Base-by-base conservation (phyloP, 2,113 vertebrate species). In the Chrysochloris asiatica region DNA sequence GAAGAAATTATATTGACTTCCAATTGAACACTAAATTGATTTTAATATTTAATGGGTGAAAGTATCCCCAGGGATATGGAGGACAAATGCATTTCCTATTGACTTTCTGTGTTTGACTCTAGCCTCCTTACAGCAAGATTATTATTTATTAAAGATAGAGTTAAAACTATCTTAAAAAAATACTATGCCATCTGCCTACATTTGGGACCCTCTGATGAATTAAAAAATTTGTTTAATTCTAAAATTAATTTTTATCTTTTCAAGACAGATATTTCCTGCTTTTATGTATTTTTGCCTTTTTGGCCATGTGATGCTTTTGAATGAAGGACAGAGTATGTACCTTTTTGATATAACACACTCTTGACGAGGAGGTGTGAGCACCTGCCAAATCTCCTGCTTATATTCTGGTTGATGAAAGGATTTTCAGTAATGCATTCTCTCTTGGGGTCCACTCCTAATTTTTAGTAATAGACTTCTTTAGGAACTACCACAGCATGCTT, bases 31-130 rank as follows among this genome's bases (percentile, higher is more conserved):
- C 4, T 8, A 90, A 88, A 89, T 83, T 83, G 30, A 86, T 89
- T 95, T 93, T 86, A 93, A 93, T 93, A 85, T 90, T 95, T 94
- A 93, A 78, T 52, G 86, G 82, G 47, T 38, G 73, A 84, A 52
- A 94, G 52, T n/a, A 76, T 76, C 91, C 52, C 54, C 41, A 4
- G 73, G 43, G 33, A 88, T 12, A 59, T 6, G 45, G 45, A 73
- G 17, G 76, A 36, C 83, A 67, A 90, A 67, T 78, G 47, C 28
- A 76, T 86, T 67, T 92, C 63, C 22, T 54, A 69, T 79, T 26
- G 82, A 67, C 26, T 93, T 59, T 86, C 59, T 80, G 26, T 72
- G 24, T 65, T n/a, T 91, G 33, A 92, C 41, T 87, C 14, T 17
- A 83, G 38, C 10, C 67, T 61, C 22, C 30, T 89, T 86, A 21